A percentile compares a stretch with the other conserved stretches of the same genome.
Conservation (phyloP, 2,113 vertebrate species). For the Tragelaphus scriptus region DNA sequence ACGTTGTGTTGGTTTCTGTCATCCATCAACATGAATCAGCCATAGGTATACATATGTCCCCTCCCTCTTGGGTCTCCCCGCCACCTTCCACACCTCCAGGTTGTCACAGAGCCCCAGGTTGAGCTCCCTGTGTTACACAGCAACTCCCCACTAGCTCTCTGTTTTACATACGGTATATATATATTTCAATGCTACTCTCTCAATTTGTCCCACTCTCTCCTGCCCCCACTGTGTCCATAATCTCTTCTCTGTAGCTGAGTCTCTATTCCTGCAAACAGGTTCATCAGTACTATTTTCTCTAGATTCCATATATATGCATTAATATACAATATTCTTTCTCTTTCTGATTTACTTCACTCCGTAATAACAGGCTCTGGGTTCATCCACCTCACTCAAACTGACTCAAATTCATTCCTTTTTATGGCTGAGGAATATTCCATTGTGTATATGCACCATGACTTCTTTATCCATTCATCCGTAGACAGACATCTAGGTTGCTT, state of each 20-base stretch:
- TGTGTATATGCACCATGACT: fast-evolving
- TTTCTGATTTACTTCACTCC: neutral
- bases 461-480: neutral
- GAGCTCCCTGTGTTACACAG: neutral
- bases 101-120: neutral
- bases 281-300: neutral
- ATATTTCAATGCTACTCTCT: neutral
- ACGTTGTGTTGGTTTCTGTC: fast-evolving
- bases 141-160: neutral
- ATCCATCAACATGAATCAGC: neutral
- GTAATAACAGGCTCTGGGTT: neutral
- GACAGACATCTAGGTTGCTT: neutral
- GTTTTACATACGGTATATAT: neutral
- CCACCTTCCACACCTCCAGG: neutral
- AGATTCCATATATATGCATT: neutral
- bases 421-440: neutral
- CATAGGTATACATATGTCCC: neutral
- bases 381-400: neutral
- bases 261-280: neutral
- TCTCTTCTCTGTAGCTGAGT: neutral
- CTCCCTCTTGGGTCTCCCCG: neutral
- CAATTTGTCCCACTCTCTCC: neutral
- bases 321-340: neutral
- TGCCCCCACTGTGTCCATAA: neutral
- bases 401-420: neutral